phyloP scores from a whole-genome alignment of 1,140 invertebrate genomes.

The Teleogryllus occipitalis region DNA sequence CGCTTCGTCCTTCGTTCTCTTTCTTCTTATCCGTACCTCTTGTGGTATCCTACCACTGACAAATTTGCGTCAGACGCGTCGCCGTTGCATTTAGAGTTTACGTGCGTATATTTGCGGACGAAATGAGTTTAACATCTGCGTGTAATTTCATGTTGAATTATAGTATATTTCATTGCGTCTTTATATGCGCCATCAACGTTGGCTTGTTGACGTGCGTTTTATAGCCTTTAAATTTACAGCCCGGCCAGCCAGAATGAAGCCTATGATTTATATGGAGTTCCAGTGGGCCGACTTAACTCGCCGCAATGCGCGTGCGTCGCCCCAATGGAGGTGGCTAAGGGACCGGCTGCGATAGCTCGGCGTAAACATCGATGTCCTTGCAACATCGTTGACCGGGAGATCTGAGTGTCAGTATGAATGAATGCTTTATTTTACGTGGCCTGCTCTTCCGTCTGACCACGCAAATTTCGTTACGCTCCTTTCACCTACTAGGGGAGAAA shows the following conservation, averaged over 20 bases:
- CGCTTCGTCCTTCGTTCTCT: no score
- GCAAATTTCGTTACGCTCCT: no score
- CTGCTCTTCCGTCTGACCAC: no score
- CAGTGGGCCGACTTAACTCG: background rate
- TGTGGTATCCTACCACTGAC: background rate
- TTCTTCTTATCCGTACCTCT: no score
- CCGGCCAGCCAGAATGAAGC: background rate
- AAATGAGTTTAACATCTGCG: background rate
- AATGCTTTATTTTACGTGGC: no score
- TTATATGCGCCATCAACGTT: constrained; percentile 1
- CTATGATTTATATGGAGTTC: constrained; percentile 1
- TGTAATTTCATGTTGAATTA: background rate
- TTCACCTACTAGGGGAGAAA: no score
- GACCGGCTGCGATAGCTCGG: no score
- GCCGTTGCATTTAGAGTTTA: background rate
- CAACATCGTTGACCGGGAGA: no score
- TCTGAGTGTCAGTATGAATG: no score
- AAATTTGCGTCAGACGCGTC: background rate
- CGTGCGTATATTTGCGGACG: background rate
- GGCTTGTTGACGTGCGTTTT: background rate
- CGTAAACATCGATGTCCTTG: no score
- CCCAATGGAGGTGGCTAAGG: no score
- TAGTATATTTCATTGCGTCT: constrained; percentile 5
- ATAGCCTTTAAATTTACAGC: constrained; percentile 1
- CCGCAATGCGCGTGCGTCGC: no score